phyloP scores from a whole-genome alignment of 2,113 vertebrate species.

The Amazona guildingii region DNA sequence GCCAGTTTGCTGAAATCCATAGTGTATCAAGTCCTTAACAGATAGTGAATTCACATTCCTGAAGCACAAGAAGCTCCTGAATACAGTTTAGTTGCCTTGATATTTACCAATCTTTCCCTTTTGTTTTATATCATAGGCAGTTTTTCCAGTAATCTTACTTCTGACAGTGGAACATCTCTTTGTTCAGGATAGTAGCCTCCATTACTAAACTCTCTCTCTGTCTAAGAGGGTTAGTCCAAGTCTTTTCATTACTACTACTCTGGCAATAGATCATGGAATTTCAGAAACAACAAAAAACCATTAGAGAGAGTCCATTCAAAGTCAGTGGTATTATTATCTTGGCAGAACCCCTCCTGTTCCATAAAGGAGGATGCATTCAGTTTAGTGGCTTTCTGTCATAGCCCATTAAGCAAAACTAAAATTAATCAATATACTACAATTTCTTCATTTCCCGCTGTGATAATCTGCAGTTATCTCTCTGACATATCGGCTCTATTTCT shows the following conservation, averaged over 20 bases:
- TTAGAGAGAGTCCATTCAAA: not conserved
- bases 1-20: not conserved
- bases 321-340: not conserved
- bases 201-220: not conserved
- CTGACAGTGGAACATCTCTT: not conserved
- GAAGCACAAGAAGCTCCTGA: not conserved
- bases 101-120: not conserved
- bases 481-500: not conserved
- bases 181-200: not conserved
- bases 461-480: not conserved
- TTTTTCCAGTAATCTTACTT: not conserved
- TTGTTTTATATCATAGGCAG: not conserved
- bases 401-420: constrained; percentile 20
- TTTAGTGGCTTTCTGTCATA: not conserved
- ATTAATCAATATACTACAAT: not conserved
- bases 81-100: not conserved
- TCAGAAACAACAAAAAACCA: not conserved
- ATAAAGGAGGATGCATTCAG: not conserved
- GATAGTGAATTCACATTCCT: not conserved
- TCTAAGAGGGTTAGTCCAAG: not conserved
- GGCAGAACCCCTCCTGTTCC: not conserved
- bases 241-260: not conserved
- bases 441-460: constrained; percentile 10
- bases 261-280: not conserved
- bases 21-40: not conserved